phyloP scores from a whole-genome alignment of 2,888 invertebrate species.

The Epicampocera succincta region DNA sequence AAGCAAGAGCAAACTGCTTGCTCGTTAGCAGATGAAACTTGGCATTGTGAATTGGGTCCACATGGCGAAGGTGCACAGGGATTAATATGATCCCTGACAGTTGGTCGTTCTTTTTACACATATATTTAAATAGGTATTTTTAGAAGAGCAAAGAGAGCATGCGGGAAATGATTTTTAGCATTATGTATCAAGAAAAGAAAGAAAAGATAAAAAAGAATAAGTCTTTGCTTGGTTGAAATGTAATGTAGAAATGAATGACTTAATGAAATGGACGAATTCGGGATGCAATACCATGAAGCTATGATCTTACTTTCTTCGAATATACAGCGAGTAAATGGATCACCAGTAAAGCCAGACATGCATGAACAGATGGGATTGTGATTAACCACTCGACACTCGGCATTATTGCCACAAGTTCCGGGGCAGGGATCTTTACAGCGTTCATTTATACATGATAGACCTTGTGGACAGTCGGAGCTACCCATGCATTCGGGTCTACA shows the following conservation, averaged over 20 bases:
- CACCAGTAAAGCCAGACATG: conserved; percentile 87
- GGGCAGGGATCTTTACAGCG: conserved; percentile 92
- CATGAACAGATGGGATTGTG: conserved; percentile 94
- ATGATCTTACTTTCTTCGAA: conserved; percentile 86
- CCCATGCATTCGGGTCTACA: conserved; percentile 92
- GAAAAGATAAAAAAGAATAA: conserved; percentile 70
- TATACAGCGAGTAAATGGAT: conserved; percentile 90
- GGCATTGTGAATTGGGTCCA: conserved; percentile 92
- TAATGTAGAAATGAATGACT: conserved; percentile 52
- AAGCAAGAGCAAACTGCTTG: conserved; percentile 91
- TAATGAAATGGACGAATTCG: conserved; percentile 33
- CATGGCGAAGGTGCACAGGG: conserved; percentile 93
- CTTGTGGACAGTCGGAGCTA: conserved; percentile 91
- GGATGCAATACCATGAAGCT: conserved; percentile 54
- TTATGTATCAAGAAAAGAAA: conserved; percentile 68
- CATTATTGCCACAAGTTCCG: conserved; percentile 91
- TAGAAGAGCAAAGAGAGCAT: conserved; percentile 66
- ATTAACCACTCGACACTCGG: conserved; percentile 91
- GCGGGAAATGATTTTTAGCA: conserved; percentile 67
- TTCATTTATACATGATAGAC: conserved; percentile 90
- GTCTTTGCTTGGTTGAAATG: conserved; percentile 56
- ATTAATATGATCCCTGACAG: conserved; percentile 82
- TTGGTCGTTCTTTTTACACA: conserved; percentile 75
- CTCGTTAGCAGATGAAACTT: conserved; percentile 85
- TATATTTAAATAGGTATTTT: conserved; percentile 49